These are phyloP conservation scores for Deilephila elpenor DNA, from an alignment of 2,888 invertebrate genomes.

Conservation along the genomic window DNA sequence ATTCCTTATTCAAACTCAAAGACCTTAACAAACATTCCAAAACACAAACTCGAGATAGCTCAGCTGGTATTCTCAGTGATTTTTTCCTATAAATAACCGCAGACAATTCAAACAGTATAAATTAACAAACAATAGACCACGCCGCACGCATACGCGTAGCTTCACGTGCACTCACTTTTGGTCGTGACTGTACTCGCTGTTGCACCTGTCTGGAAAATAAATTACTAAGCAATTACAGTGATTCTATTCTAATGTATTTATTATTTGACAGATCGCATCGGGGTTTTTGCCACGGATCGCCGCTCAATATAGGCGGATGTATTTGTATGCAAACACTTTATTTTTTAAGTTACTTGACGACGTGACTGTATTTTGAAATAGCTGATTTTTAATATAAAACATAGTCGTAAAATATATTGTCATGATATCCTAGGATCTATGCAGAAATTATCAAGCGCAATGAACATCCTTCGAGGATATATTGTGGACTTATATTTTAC, in stretches of 20 bases:
- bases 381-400: neutral
- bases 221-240: conserved; percentile 3
- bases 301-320: conserved; percentile 4
- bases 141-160: conserved; percentile 12
- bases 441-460: too few species aligned
- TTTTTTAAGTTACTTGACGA: neutral
- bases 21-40: neutral
- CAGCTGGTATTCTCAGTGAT: neutral
- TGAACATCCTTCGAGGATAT: too few species aligned
- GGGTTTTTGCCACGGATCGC: conserved; percentile 3
- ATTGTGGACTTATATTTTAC: too few species aligned
- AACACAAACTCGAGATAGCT: neutral
- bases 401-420: neutral
- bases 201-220: conserved; percentile 25
- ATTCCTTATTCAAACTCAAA: neutral
- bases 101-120: conserved; percentile 11
- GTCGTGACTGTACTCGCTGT: conserved; percentile 15
- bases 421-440: too few species aligned
- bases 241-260: conserved; percentile 9
- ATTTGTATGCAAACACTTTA: neutral
- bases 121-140: conserved; percentile 24
- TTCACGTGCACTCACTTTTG: conserved; percentile 5
- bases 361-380: neutral
- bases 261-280: neutral
- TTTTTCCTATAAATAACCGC: conserved; percentile 8